Evolutionary conservation across 2,888 invertebrate species (phyloP).

Genomic region (Tipula lateralis): DNA sequence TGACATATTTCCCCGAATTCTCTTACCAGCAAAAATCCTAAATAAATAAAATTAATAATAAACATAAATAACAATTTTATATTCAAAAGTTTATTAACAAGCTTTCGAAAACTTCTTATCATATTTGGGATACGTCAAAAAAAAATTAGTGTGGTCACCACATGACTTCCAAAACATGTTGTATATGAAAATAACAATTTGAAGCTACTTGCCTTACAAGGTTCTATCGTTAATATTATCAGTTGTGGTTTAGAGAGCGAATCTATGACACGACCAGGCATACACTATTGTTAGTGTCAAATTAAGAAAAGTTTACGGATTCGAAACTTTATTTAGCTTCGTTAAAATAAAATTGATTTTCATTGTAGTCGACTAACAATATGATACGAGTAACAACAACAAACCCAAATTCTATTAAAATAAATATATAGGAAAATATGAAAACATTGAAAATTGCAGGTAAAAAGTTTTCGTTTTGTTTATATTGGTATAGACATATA

Average conservation of each 20-base stretch:
- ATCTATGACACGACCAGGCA: too few relatives aligned
- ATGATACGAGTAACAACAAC: not conserved
- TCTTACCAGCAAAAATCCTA: not conserved
- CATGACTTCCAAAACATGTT: too few relatives aligned
- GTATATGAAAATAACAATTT: too few relatives aligned
- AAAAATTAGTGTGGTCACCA: too few relatives aligned
- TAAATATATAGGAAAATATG: slow-evolving; percentile 2
- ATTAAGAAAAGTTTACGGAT: too few relatives aligned
- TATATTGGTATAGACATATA: not conserved
- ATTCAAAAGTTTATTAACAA: slow-evolving; percentile 11
- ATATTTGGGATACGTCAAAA: too few relatives aligned
- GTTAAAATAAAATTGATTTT: not conserved
- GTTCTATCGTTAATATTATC: too few relatives aligned
- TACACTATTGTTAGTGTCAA: too few relatives aligned
- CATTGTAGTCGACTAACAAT: not conserved
- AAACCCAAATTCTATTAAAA: not conserved
- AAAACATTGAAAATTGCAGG: slow-evolving; percentile 13
- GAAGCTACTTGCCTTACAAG: too few relatives aligned
- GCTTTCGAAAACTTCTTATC: not conserved
- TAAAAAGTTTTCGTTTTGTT: not conserved
- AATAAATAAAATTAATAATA: slow-evolving; percentile 11
- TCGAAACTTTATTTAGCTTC: too few relatives aligned
- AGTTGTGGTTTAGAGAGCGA: too few relatives aligned
- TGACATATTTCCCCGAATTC: not conserved
- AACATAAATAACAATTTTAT: not conserved